phyloP scores from a whole-genome alignment of 37 sponge, comb jelly and placozoan species.

The Eunapius fragilis region DNA sequence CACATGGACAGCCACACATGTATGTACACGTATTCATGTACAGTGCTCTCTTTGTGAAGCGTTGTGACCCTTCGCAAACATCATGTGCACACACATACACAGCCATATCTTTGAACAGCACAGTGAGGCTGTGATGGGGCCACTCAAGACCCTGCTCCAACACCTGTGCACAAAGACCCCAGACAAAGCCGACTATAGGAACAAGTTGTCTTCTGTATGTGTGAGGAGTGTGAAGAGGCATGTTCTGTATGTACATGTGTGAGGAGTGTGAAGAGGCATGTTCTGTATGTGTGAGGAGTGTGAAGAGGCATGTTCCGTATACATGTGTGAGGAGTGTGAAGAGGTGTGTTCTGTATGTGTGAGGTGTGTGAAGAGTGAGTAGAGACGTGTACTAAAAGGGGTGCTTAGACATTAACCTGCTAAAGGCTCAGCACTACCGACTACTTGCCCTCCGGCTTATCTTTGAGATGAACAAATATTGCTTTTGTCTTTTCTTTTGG shows the following conservation, averaged over 20 bases:
- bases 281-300: background rate
- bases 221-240: background rate
- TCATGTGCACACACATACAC: background rate
- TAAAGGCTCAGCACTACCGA: no score
- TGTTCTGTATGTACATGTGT: background rate
- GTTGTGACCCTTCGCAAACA: background rate
- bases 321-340: background rate
- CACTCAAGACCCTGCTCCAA: constrained; percentile 64
- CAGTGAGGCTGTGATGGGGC: constrained; percentile 2
- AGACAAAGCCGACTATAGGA: constrained; percentile 78
- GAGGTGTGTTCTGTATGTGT: no score
- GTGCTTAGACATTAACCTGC: no score
- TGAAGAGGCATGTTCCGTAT: no score
- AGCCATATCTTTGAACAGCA: background rate
- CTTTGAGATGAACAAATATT: no score
- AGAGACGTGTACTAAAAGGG: background rate
- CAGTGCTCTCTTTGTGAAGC: background rate
- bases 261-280: background rate
- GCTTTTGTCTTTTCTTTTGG: no score
- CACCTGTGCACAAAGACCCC: constrained; percentile 72
- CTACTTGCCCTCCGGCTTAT: no score
- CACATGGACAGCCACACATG: background rate
- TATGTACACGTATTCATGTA: background rate
- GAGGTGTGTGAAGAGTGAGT: background rate
- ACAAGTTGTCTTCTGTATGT: constrained; percentile 51